These are phyloP conservation scores for Hypena proboscidalis DNA, from an alignment of 2,888 invertebrate genomes.

Conservation along the genomic window DNA sequence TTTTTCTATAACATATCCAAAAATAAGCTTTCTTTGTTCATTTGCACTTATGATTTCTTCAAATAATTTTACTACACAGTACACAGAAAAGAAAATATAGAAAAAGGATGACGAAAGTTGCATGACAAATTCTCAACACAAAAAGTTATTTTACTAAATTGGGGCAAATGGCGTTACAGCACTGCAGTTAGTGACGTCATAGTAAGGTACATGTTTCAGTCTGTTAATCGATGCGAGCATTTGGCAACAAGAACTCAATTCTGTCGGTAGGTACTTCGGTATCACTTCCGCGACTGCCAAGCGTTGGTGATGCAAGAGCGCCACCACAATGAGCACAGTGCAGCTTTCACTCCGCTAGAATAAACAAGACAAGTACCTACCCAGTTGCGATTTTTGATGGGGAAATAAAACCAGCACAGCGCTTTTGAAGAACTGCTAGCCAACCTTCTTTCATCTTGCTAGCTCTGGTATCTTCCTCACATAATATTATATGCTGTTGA, in stretches of 20 bases:
- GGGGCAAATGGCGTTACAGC: conserved; percentile 40
- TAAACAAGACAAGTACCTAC: conserved; percentile 34
- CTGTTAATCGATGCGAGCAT: conserved; percentile 35
- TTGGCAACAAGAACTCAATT: conserved; percentile 36
- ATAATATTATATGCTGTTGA: no score
- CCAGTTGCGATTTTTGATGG: no score
- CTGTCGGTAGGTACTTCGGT: conserved; percentile 34
- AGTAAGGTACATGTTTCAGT: conserved; percentile 24
- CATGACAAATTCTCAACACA: not conserved
- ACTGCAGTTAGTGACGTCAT: conserved; percentile 31
- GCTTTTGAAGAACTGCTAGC: no score
- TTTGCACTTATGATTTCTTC: no score
- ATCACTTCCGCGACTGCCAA: conserved; percentile 38
- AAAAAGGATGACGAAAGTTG: not conserved
- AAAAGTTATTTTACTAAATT: conserved; percentile 26
- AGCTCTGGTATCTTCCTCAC: no score
- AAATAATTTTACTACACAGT: no score
- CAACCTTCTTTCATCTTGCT: no score
- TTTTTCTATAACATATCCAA: no score
- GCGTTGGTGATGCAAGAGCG: conserved; percentile 39
- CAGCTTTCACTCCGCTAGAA: conserved; percentile 54
- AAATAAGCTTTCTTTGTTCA: no score
- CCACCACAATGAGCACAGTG: conserved; percentile 42
- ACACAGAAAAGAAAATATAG: no score
- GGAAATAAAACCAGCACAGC: no score